phyloP scores from a whole-genome alignment of 2,113 vertebrate species.

The Patagioenas fasciata region DNA sequence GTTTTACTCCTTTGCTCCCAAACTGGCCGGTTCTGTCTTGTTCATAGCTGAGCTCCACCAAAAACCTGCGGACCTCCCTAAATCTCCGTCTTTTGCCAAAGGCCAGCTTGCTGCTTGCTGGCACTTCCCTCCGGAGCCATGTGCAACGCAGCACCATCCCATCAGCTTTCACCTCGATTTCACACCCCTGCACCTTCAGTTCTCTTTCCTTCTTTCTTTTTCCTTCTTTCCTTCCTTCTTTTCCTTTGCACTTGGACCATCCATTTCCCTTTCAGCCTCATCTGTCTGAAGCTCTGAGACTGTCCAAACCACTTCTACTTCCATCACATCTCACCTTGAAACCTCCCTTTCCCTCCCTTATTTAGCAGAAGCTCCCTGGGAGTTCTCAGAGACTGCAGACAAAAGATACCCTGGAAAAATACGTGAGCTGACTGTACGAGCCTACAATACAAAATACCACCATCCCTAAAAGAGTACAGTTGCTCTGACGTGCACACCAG shows the following conservation, averaged over 20 bases:
- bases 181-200: neutral
- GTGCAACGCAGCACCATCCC: neutral
- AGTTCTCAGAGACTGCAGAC: constrained; percentile 16
- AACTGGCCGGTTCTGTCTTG: neutral
- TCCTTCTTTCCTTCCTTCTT: neutral
- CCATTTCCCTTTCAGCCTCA: neutral
- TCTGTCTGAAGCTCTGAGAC: neutral
- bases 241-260: neutral
- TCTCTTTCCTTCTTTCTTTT: neutral
- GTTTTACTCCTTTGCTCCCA: neutral
- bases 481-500: neutral
- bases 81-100: neutral
- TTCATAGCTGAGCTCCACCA: neutral
- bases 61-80: neutral
- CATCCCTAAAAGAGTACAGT: neutral
- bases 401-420: neutral
- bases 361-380: neutral
- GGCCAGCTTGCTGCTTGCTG: neutral
- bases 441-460: neutral
- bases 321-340: neutral
- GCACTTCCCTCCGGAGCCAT: neutral
- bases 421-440: neutral
- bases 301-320: neutral
- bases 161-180: neutral
- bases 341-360: neutral